phyloP scores from a whole-genome alignment of 1,140 invertebrate genomes.

The Musca vetustissima region DNA sequence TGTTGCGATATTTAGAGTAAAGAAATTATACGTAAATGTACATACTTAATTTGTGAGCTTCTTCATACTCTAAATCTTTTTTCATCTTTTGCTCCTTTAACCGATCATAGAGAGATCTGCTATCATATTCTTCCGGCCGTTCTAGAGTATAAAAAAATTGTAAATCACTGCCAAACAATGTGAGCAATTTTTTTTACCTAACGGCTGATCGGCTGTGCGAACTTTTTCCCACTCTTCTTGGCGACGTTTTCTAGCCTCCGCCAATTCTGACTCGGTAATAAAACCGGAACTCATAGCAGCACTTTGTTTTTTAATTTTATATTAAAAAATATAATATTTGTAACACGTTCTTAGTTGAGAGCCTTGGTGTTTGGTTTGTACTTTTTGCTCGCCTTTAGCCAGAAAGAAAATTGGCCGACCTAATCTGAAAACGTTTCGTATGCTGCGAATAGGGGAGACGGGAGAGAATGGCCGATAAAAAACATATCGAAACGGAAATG shows the following conservation, averaged over 20 bases:
- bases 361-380: too few species aligned
- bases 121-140: constrained; percentile 84
- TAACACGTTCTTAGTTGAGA: too few species aligned
- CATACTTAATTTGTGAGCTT: constrained; percentile 89
- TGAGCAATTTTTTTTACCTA: constrained; percentile 63
- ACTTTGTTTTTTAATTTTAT: too few species aligned
- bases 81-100: constrained; percentile 90
- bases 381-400: too few species aligned
- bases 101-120: constrained; percentile 81
- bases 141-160: constrained; percentile 60
- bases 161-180: not conserved
- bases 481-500: too few species aligned
- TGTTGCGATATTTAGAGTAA: too few species aligned
- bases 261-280: constrained; percentile 82
- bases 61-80: constrained; percentile 91
- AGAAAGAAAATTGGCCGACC: too few species aligned
- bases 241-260: constrained; percentile 72
- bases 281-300: constrained; percentile 82
- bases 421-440: too few species aligned
- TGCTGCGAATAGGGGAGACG: too few species aligned
- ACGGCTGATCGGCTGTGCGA: constrained; percentile 81
- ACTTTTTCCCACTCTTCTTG: constrained; percentile 97
- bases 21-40: constrained; percentile 32
- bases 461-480: too few species aligned
- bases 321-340: too few species aligned